phyloP scores from a whole-genome alignment of 2,888 invertebrate species.

The Tromatobia lineatoria region DNA sequence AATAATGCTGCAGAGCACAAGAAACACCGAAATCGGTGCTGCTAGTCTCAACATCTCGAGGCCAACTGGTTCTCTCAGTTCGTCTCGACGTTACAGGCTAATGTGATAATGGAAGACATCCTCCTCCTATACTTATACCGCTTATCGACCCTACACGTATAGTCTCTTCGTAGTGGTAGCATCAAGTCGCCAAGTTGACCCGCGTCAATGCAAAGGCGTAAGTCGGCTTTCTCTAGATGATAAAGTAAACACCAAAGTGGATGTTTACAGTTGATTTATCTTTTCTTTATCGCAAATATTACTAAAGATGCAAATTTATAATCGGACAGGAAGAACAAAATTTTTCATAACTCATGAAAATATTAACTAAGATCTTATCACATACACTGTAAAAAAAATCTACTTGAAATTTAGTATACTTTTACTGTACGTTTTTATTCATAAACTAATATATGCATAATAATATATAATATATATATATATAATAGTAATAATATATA shows the following conservation, averaged over 20 bases:
- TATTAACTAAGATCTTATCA: too few relatives aligned
- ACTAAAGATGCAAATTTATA: not conserved
- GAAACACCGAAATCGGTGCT: slow-evolving; percentile 27
- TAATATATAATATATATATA: too few relatives aligned
- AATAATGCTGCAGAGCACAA: slow-evolving; percentile 42
- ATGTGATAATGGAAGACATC: slow-evolving; percentile 71
- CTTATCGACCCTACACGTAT: slow-evolving; percentile 30
- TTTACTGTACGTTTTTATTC: too few relatives aligned
- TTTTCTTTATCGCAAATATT: not conserved
- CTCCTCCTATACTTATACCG: slow-evolving; percentile 73
- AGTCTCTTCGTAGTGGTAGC: slow-evolving; percentile 34
- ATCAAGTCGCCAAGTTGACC: slow-evolving; percentile 29
- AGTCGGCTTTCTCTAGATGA: not conserved
- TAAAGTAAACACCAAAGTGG: not conserved
- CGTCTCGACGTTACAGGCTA: slow-evolving; percentile 56
- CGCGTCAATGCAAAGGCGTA: slow-evolving; percentile 51
- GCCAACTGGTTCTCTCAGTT: slow-evolving; percentile 4
- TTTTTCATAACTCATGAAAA: too few relatives aligned
- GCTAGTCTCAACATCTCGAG: slow-evolving; percentile 47
- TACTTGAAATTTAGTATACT: too few relatives aligned
- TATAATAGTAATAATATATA: too few relatives aligned
- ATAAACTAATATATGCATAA: too few relatives aligned
- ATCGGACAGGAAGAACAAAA: too few relatives aligned
- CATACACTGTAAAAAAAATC: too few relatives aligned
- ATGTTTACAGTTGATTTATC: too few relatives aligned